phyloP scores from a whole-genome alignment of 2,797 vertebrate genomes.

The Caiman crocodilus region DNA sequence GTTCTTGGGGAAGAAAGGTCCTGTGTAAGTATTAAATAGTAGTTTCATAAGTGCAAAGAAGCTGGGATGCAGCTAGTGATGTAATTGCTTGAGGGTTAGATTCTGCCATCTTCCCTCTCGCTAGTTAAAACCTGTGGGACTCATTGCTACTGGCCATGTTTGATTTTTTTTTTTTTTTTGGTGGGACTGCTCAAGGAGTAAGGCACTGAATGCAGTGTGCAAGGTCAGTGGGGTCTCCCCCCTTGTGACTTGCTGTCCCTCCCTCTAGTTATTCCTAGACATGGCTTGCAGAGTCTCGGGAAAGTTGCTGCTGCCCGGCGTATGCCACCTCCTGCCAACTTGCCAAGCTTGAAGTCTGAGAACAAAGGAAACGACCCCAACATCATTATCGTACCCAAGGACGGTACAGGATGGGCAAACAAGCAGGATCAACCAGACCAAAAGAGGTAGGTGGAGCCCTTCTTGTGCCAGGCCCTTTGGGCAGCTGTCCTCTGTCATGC shows the following conservation, averaged over 20 bases:
- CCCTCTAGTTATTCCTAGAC: conserved; percentile 93
- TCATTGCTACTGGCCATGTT: not conserved
- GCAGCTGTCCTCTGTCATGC: not conserved
- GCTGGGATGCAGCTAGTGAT: not conserved
- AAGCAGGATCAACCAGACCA: conserved; percentile 99
- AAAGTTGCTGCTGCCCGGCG: conserved; percentile 99
- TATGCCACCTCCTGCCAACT: conserved; percentile 99
- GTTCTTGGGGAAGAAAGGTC: conserved; percentile 1
- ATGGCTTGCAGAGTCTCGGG: conserved; percentile 99
- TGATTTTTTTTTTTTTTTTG: not conserved
- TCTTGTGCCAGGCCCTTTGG: not conserved
- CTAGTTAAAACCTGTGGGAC: not conserved
- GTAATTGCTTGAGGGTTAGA: not conserved
- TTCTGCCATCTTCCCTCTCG: not conserved
- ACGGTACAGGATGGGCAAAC: conserved; percentile 99
- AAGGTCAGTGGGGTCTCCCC: not conserved
- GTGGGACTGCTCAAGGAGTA: not conserved
- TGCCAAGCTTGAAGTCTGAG: conserved; percentile 99
- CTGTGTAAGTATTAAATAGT: not conserved
- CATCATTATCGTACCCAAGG: conserved; percentile 99
- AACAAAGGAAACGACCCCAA: conserved; percentile 99
- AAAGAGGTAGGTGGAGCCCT: conserved; percentile 89
- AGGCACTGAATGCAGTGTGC: not conserved
- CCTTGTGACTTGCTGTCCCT: not conserved
- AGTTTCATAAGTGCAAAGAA: not conserved